These are phyloP conservation scores for Euplagia quadripunctaria DNA, from an alignment of 2,888 invertebrate genomes.

Conservation along the genomic window DNA sequence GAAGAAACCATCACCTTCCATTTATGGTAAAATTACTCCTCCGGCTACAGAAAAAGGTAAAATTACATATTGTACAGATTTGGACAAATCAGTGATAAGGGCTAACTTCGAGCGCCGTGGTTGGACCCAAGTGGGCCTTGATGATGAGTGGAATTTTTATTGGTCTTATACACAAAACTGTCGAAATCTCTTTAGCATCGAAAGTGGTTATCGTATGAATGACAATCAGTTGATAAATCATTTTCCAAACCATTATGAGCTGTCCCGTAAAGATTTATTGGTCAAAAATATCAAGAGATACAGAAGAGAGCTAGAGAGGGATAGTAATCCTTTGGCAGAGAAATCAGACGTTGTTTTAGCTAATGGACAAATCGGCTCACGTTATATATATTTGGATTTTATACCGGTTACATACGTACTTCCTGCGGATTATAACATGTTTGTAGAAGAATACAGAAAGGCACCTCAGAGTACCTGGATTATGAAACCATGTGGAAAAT, in stretches of 20 bases:
- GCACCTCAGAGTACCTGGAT: conserved; percentile 98
- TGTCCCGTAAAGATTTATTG: conserved; percentile 97
- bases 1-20: conserved; percentile 72
- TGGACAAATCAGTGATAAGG: conserved; percentile 67
- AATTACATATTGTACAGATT: conserved; percentile 65
- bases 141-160: conserved; percentile 98
- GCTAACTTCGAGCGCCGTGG: conserved; percentile 64
- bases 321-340: conserved; percentile 94
- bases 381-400: conserved; percentile 94
- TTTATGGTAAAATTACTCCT: conserved; percentile 81
- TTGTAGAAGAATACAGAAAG: conserved; percentile 97
- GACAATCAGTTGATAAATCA: conserved; percentile 98
- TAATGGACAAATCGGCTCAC: conserved; percentile 89
- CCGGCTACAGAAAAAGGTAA: conserved; percentile 82
- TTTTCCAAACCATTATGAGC: conserved; percentile 97
- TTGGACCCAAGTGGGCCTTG: conserved; percentile 94
- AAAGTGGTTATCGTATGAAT: conserved; percentile 75
- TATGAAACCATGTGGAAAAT: conserved; percentile 98
- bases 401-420: conserved; percentile 97
- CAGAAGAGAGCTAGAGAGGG: conserved; percentile 95
- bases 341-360: conserved; percentile 82
- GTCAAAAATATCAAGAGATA: conserved; percentile 98
- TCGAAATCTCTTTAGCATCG: conserved; percentile 91
- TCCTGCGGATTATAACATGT: conserved; percentile 98
- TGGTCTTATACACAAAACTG: conserved; percentile 97